Base-by-base conservation (phyloP, 2,888 invertebrate genomes). In the Protonemura montana region DNA sequence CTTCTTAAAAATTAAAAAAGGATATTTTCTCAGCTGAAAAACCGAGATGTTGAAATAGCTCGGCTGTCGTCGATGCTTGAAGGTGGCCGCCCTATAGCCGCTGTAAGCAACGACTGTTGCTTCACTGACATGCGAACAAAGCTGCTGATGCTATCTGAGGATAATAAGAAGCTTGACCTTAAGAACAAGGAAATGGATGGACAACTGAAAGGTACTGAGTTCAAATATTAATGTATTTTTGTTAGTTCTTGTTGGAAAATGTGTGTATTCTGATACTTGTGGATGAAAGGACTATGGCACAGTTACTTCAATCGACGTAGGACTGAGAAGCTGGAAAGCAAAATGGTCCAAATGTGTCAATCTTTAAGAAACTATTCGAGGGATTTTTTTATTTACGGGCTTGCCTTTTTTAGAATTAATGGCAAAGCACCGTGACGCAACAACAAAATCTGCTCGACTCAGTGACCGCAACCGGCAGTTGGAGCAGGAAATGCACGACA, bases 401-500 rank as follows among this genome's bases (percentile, higher is more conserved):
- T 35, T 35, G 35, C 3, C 35, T 6, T 87, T 90, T 90, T 86
- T 88, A 91, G 94, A 93, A 88, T 92, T 94, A 27, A 90, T 95
- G 87, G 92, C 93, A 86, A 95, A 95, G 89, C 95, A 95, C 89
- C 97, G 97, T 90, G 96, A 96, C 90, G 97, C 96, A 3, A 96
- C 96, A 96, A 92, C 95, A 81, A 92, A 95, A 88, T 96, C 96
- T 5, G 91, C 96, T 80, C 93, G 93, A 89, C 92, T 96, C 85
- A 95, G 96, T n/a, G 95, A 95, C 88, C 93, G 94, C 89, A 96
- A 96, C 89, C 94, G 94, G 90, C 92, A 92, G 87, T 90, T 97
- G 85, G 94, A 96, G 90, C 94, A 94, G 87, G 95, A 96, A 90
- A 90, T 96, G 88, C 93, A 93, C 88, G 95, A 95, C 90, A 93